phyloP scores from a whole-genome alignment of 1,140 invertebrate species.

The Oedothorax gibbosus region DNA sequence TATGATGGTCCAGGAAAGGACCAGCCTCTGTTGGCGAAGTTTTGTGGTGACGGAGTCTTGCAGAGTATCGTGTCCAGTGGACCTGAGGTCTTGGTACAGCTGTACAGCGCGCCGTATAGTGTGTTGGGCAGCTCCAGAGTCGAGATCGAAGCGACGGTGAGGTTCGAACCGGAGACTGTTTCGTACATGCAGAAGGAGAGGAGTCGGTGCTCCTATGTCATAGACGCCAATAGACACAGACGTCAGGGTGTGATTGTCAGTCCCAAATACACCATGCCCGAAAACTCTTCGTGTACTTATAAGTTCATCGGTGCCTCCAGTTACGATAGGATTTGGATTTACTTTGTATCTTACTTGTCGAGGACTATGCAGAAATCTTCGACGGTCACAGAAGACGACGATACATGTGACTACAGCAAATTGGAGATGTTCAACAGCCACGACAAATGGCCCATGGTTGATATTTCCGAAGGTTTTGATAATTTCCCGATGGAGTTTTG shows the following conservation, averaged over 20 bases:
- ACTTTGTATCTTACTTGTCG: slow-evolving; percentile 73
- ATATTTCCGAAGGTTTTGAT: slow-evolving; percentile 34
- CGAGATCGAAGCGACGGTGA: slow-evolving; percentile 85
- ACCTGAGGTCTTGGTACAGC: slow-evolving; percentile 86
- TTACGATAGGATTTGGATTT: slow-evolving; percentile 86
- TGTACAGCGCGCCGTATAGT: slow-evolving; percentile 87
- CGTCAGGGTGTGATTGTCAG: slow-evolving; percentile 79
- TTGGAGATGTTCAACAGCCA: slow-evolving; percentile 62
- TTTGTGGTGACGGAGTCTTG: slow-evolving; percentile 86
- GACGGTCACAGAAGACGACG: slow-evolving; percentile 17
- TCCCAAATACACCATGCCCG: slow-evolving; percentile 82
- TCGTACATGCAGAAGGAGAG: slow-evolving; percentile 35
- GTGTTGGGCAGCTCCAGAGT: slow-evolving; percentile 79
- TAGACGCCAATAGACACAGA: slow-evolving; percentile 79
- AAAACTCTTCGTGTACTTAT: slow-evolving; percentile 88
- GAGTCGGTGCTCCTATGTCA: slow-evolving; percentile 88
- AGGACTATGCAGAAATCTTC: slow-evolving; percentile 33
- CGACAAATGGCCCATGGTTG: slow-evolving; percentile 29
- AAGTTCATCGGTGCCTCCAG: slow-evolving; percentile 79
- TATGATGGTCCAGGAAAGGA: slow-evolving; percentile 88
- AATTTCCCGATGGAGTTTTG: slow-evolving; percentile 44
- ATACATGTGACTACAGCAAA: slow-evolving; percentile 56
- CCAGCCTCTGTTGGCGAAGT: slow-evolving; percentile 85
- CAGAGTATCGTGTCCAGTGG: slow-evolving; percentile 84
- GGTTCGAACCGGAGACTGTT: slow-evolving; percentile 71